Conservation (phyloP, 2,797 vertebrate genomes). For the Xenentodon cancila region DNA sequence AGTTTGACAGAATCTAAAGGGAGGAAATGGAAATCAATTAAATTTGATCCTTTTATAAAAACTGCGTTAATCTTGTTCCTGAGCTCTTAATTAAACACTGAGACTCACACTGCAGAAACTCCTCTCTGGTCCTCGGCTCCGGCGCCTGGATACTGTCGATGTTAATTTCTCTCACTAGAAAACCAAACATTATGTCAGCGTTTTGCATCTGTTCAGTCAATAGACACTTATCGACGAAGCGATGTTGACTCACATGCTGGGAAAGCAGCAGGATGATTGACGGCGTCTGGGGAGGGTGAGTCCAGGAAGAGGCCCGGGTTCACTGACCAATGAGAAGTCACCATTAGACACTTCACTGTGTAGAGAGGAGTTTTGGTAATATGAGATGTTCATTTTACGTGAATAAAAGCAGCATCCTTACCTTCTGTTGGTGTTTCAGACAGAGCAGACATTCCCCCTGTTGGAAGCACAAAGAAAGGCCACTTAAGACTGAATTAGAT, state of each 20-base stretch:
- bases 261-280: slow-evolving; percentile 55
- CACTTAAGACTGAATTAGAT: too few relatives aligned
- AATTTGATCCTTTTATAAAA: not conserved
- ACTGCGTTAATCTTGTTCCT: not conserved
- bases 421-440: slow-evolving; percentile 67
- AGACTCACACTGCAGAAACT: slow-evolving; percentile 83
- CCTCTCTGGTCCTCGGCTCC: slow-evolving; percentile 79
- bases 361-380: not conserved
- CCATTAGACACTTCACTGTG: not conserved
- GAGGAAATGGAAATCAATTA: not conserved
- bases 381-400: not conserved
- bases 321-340: slow-evolving; percentile 59
- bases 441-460: slow-evolving; percentile 63
- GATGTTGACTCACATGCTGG: slow-evolving; percentile 61
- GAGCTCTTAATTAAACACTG: not conserved
- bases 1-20: slow-evolving; percentile 71
- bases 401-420: slow-evolving; percentile 27
- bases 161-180: slow-evolving; percentile 80
- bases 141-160: slow-evolving; percentile 81
- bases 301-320: slow-evolving; percentile 82
- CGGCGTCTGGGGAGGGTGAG: slow-evolving; percentile 40
- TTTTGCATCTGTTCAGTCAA: not conserved
- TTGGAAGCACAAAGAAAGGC: not conserved
- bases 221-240: not conserved
- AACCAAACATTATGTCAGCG: slow-evolving; percentile 1